Conservation (phyloP, 2,113 vertebrate species). For the Solea solea region DNA sequence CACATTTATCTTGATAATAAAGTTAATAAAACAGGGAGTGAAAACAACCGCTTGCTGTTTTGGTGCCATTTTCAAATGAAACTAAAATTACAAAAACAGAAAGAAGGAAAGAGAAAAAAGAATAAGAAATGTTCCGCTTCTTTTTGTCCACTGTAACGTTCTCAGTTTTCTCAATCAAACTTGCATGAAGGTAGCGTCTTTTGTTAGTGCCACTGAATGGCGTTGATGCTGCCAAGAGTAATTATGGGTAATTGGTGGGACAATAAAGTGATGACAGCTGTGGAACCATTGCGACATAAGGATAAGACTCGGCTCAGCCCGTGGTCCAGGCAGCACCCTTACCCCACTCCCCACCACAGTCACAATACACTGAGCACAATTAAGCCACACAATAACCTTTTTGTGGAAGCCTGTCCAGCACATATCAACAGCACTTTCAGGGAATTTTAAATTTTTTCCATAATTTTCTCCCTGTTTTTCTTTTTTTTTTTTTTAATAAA, state of each 20-base stretch:
- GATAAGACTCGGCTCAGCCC: conserved; percentile 42
- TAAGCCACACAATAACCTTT: conserved; percentile 75
- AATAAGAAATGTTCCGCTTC: too few species aligned
- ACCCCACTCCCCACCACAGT: conserved; percentile 58
- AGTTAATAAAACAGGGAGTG: neutral
- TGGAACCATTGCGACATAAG: conserved; percentile 57
- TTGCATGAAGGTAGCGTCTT: conserved; percentile 63
- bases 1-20: conserved; percentile 17
- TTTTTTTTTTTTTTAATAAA: conserved; percentile 55
- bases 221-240: conserved; percentile 73
- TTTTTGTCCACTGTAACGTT: conserved; percentile 28
- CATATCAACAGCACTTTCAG: conserved; percentile 66
- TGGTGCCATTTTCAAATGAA: neutral
- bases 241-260: conserved; percentile 81
- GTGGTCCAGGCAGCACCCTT: conserved; percentile 32
- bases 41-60: neutral
- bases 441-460: conserved; percentile 7
- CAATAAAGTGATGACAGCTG: conserved; percentile 82
- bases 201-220: conserved; percentile 69
- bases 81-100: too few species aligned
- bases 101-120: too few species aligned
- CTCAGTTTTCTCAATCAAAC: conserved; percentile 57
- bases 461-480: neutral
- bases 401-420: conserved; percentile 59
- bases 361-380: conserved; percentile 71